phyloP scores from a whole-genome alignment of 2,797 vertebrate species.

The Propithecus perrieri region DNA sequence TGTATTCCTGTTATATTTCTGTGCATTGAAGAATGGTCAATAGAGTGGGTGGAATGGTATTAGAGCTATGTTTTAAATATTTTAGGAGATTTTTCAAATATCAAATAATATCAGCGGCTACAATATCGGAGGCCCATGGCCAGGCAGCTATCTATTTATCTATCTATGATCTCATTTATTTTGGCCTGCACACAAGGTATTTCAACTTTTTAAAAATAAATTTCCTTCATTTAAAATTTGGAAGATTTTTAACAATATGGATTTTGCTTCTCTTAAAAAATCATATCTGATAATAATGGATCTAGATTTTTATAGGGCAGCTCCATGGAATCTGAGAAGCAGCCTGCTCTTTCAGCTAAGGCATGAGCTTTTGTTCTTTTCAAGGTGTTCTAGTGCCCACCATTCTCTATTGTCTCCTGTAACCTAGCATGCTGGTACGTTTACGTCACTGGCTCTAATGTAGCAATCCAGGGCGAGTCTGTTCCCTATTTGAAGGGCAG shows the following conservation, averaged over 20 bases:
- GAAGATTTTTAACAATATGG: not conserved
- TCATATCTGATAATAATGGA: not conserved
- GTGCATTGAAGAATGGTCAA: not conserved
- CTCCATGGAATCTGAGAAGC: not conserved
- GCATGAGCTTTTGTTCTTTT: not conserved
- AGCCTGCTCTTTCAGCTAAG: not conserved
- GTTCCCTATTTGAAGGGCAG: not conserved
- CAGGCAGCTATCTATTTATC: not conserved
- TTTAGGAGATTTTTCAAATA: not conserved
- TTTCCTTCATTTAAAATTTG: not conserved
- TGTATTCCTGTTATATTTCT: not conserved
- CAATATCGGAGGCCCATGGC: not conserved
- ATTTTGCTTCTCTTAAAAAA: conserved; percentile 17
- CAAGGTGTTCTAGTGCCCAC: accelerated
- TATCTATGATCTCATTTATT: not conserved
- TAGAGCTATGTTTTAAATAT: not conserved
- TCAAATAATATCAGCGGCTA: not conserved
- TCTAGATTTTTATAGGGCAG: not conserved
- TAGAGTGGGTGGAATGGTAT: not conserved
- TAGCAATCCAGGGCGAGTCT: not conserved
- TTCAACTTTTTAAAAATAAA: not conserved
- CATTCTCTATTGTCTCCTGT: not conserved
- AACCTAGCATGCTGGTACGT: not conserved
- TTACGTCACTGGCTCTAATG: not conserved
- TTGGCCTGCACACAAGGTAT: not conserved